Evolutionary conservation across 2,113 vertebrate species (phyloP).

Genomic region (Zosterops lateralis): DNA sequence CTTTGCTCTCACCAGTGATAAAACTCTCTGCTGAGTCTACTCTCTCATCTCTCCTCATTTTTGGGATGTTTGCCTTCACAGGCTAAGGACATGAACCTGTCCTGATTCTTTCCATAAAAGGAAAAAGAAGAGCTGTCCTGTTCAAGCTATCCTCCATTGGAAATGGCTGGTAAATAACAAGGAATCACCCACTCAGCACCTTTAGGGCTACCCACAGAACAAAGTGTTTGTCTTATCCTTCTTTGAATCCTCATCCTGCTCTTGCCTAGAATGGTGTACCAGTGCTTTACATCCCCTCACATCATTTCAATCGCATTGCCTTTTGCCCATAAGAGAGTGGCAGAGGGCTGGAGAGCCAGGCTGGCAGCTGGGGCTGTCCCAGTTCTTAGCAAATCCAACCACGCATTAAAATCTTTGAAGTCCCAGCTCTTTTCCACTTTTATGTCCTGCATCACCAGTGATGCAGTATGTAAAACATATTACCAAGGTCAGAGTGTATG

Average conservation of each 20-base stretch:
- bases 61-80: not conserved
- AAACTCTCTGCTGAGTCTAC: not conserved
- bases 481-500: not conserved
- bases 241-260: not conserved
- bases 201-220: accelerated
- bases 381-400: not conserved
- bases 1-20: not conserved
- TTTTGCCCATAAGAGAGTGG: not conserved
- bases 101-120: not conserved
- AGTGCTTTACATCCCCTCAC: not conserved
- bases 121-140: not conserved
- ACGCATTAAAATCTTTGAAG: not conserved
- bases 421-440: not conserved
- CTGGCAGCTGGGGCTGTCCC: not conserved
- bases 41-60: not conserved
- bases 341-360: not conserved
- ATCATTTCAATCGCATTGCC: accelerated
- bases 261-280: not conserved
- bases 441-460: not conserved
- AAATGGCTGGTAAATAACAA: not conserved
- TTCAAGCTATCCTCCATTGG: not conserved
- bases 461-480: not conserved
- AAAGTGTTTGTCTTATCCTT: not conserved
- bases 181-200: not conserved
- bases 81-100: not conserved